Base-by-base conservation (phyloP, 2,113 vertebrate genomes). In the Murina feae region DNA sequence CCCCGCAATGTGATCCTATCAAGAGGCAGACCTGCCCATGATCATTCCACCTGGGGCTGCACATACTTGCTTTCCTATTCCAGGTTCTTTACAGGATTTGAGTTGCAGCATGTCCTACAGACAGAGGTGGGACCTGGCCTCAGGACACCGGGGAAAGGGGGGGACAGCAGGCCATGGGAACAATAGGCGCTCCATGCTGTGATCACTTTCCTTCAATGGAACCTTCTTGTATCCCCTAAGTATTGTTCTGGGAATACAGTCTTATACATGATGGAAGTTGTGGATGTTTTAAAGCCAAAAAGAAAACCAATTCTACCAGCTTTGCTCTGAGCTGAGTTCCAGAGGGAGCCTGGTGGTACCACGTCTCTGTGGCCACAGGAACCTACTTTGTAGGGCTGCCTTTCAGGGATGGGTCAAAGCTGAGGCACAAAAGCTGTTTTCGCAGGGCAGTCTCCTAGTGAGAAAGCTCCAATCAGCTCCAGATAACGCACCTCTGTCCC, bases 321-420 rank as follows among this genome's bases (percentile, higher is more conserved):
- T 98, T 98, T 83, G 97, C 95, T 72, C 90, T 95, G 11, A 28
- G 92, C 71, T 91, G 87, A 63, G 86, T 87, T 35, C 94, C 71
- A 68, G 66, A 89, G 37, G 88, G 83, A 49, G 91, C 39, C 9
- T 75, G 91, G 47, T 84, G 83, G 68, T 30, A 78, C 98, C 98
- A 65, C 96, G 96, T 92, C 63, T 95, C 97, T 66, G 17, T 0
- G 1, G 80, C 80, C 42, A 74, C 81, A 51, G 30, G 84, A 65
- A 91, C 0, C 1, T 51, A 85, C 92, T 98, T 99, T 91, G 97
- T 98, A 0, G 99, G 99, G 71, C 98, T 99, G 37, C 99, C 99
- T 95, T 98, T 99, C 86, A 99, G 88, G 25, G 99, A 97, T 8
- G 98, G 99, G 94, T 99, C 99, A 98, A 99, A 99, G 96, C 99